Base-by-base conservation (phyloP, 1,140 invertebrate genomes). In the Drosophila grimshawi region DNA sequence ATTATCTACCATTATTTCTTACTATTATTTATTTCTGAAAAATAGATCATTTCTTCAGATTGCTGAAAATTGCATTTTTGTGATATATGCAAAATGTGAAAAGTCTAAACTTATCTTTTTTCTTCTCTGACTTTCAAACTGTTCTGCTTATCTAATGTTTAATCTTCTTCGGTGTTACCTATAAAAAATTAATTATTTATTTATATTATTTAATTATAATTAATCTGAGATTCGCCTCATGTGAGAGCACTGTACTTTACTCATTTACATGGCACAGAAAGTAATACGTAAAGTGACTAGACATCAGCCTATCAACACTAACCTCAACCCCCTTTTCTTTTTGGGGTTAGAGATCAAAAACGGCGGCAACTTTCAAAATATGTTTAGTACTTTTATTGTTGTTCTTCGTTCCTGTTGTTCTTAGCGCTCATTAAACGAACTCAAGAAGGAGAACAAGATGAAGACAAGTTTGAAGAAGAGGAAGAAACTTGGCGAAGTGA, bases 371-470 rank as follows among this genome's bases (percentile, higher is more conserved):
- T 67, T 67, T 73, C 39, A 43, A 33, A 60, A 52, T 67, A 72
- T 72, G 62, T 59, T 53, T 10, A 35, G 48, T 27, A 68, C 33
- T 60, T 59, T 51, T 43, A 51, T 65, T 65, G 52, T 65, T 71
- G 61, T 57, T 64, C 5, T 37, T 55, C 27, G 19, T n/a, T 60
- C 37, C 7, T 66, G 53, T 75, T 71, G 48, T 61, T 76, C 35
- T 57, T 53, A 37, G 56, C 48, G 68, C 73, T 72, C 69, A 76
- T 76, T 71, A 76, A 76, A 57, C 73, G 49, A 62, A 74, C 60
- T 73, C 10, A 63, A 56, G 52, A 33, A 43, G 11, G 1, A n/a
- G 29, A 49, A 51, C 33, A 55, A 55, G 59, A 55, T 56, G 48
- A 32, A 67, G 49, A 67, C 56, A 27, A 43, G 11, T 41, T 43